phyloP scores from a whole-genome alignment of 2,797 vertebrate species.

The Sparidentex hasta region DNA sequence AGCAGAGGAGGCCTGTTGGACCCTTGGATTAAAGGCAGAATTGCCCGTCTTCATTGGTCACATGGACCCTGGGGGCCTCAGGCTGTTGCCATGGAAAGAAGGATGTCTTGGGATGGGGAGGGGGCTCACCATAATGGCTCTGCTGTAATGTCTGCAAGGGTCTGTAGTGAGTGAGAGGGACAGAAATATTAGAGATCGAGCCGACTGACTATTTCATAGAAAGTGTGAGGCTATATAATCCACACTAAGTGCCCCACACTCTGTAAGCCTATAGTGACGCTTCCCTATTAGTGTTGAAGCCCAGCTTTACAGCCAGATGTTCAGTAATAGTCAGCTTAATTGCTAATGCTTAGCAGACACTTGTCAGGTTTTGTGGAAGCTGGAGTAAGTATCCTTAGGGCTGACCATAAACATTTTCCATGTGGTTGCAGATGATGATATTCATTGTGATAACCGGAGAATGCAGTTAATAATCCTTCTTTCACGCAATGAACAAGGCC shows the following conservation, averaged over 20 bases:
- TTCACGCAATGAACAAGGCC: background rate
- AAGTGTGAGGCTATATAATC: conserved; percentile 52
- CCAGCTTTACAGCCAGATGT: conserved; percentile 73
- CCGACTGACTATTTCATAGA: conserved; percentile 54
- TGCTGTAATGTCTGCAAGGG: conserved; percentile 52
- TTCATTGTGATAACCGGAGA: conserved; percentile 18
- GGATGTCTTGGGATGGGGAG: conserved; percentile 61
- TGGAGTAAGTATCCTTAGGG: conserved; percentile 21
- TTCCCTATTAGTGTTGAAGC: conserved; percentile 40
- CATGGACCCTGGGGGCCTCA: conserved; percentile 66
- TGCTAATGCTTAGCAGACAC: conserved; percentile 56
- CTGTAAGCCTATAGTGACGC: conserved; percentile 21
- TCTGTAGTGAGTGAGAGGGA: conserved; percentile 36
- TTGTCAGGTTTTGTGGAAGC: conserved; percentile 48
- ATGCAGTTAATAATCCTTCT: background rate
- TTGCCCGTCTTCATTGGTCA: conserved; percentile 75
- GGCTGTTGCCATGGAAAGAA: conserved; percentile 82
- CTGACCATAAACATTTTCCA: conserved; percentile 27
- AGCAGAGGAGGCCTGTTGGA: conserved; percentile 63
- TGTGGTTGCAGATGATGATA: conserved; percentile 16
- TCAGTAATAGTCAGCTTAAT: conserved; percentile 61
- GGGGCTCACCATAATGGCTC: conserved; percentile 55
- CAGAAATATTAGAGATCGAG: conserved; percentile 41
- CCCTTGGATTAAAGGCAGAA: conserved; percentile 75
- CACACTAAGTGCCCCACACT: conserved; percentile 36